phyloP scores from a whole-genome alignment of 2,113 vertebrate species.

The Accipiter cooperii region DNA sequence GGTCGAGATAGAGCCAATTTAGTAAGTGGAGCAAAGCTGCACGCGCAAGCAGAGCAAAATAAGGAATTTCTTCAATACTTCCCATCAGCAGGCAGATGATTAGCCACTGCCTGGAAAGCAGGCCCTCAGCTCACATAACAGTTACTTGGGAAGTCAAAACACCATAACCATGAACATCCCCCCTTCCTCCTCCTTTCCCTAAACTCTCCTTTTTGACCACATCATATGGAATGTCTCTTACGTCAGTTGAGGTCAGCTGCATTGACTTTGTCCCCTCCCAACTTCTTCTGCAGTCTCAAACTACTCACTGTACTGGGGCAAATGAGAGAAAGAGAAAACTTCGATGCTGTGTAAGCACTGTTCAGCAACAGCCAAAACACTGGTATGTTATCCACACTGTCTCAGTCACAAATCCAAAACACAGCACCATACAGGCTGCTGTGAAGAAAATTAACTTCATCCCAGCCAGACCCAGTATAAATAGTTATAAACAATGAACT shows the following conservation, averaged over 20 bases:
- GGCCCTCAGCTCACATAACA: rapidly evolving
- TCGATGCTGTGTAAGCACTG: background rate
- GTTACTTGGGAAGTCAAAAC: background rate
- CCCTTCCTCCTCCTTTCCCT: background rate
- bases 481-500: background rate
- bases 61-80: background rate
- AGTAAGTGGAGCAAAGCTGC: background rate
- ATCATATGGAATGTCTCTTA: too few species aligned
- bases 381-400: background rate
- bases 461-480: background rate
- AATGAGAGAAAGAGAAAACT: background rate
- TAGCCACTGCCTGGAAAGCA: background rate
- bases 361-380: background rate
- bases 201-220: background rate
- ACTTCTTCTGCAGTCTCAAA: background rate
- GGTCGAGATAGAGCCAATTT: background rate
- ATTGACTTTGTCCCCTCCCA: rapidly evolving
- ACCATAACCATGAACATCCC: background rate
- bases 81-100: background rate
- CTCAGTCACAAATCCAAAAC: background rate
- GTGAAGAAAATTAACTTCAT: background rate
- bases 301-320: rapidly evolving
- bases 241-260: background rate
- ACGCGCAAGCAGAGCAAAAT: background rate
- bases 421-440: background rate